Percentiles rank a stretch among this genome's conserved stretches.
Evolutionary conservation across 2,888 invertebrate genomes (phyloP).

Genomic region (Gymnosoma rotundatum): DNA sequence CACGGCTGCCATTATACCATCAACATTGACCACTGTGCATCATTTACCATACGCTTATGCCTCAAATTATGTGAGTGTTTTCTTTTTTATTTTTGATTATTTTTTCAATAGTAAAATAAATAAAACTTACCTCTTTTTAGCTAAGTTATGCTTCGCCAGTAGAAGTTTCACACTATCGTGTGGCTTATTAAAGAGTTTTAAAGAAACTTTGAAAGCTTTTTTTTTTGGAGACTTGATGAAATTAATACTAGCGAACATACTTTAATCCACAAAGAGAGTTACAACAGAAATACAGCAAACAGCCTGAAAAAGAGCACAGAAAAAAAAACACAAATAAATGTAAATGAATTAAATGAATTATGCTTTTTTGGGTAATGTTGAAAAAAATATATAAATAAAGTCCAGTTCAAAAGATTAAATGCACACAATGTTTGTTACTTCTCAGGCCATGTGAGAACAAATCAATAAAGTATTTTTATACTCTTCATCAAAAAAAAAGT

Average conservation of each 20-base stretch:
- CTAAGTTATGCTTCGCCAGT: constrained; percentile 75
- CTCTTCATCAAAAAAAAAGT: no score
- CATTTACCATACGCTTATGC: constrained; percentile 72
- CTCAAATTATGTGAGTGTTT: constrained; percentile 72
- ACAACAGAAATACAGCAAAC: background rate
- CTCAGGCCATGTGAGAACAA: no score
- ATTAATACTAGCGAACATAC: background rate
- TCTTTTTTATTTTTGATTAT: background rate
- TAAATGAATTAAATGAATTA: background rate
- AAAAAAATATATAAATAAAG: background rate
- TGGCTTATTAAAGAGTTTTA: constrained; percentile 75
- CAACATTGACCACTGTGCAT: constrained; percentile 64
- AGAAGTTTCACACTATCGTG: constrained; percentile 79
- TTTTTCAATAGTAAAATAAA: background rate
- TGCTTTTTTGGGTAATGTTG: background rate
- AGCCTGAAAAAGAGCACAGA: constrained; percentile 62
- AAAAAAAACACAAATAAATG: constrained; percentile 20
- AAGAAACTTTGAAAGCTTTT: constrained; percentile 27
- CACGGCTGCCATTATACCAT: constrained; percentile 53
- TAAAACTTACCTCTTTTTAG: constrained; percentile 62
- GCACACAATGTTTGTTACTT: no score
- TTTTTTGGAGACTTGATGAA: constrained; percentile 32
- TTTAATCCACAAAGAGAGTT: background rate
- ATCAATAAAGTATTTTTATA: no score
- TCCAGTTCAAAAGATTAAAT: no score